These are phyloP conservation scores for Sesia apiformis DNA, from an alignment of 2,888 invertebrate genomes.

Conservation along the genomic window DNA sequence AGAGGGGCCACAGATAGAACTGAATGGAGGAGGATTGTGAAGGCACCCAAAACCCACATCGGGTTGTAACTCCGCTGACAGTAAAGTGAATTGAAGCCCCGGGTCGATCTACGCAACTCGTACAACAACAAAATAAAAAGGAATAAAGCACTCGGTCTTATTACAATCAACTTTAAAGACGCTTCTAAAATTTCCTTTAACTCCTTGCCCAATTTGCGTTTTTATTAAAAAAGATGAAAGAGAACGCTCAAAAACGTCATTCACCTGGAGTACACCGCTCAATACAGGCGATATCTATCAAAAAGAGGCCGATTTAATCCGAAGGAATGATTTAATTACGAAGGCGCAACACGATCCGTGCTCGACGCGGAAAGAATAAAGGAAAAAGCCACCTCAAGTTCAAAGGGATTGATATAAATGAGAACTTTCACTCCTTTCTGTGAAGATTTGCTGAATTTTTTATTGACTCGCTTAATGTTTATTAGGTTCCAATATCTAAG, in stretches of 20 bases:
- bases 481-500: not conserved
- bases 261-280: conserved; percentile 36
- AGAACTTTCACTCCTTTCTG: conserved; percentile 32
- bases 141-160: not conserved
- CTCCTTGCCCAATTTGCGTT: conserved; percentile 23
- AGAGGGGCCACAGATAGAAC: too few species aligned
- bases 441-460: conserved; percentile 43
- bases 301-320: conserved; percentile 50
- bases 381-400: conserved; percentile 37
- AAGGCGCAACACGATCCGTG: conserved; percentile 46
- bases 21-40: too few species aligned
- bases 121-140: not conserved
- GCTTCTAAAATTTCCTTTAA: conserved; percentile 2
- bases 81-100: too few species aligned
- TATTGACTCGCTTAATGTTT: not conserved
- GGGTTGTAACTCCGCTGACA: too few species aligned
- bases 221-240: conserved; percentile 41
- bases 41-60: too few species aligned
- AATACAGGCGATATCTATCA: conserved; percentile 44
- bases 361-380: conserved; percentile 30
- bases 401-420: conserved; percentile 46
- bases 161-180: not conserved
- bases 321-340: conserved; percentile 59
- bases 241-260: conserved; percentile 22
- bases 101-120: not conserved